Base-by-base conservation (phyloP, 2,797 vertebrate genomes). In the Eospalax fontanierii region DNA sequence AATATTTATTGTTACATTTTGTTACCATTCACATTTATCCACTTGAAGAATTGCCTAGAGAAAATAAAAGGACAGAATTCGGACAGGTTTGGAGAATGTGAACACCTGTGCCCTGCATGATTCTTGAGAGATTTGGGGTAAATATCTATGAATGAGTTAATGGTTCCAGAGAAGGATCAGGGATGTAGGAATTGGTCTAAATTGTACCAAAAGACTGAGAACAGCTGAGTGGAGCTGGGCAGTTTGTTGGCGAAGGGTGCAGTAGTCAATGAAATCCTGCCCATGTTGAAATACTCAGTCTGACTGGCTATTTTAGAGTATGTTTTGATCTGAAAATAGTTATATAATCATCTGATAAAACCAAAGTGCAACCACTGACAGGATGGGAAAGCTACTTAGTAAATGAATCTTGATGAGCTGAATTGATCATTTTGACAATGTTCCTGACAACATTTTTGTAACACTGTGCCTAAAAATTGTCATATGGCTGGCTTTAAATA, bases 321-420 rank as follows among this genome's bases (percentile, higher is more conserved):
- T 30, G 40, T 61, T 80, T 12, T 91, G 28, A 30, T 11, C 14
- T 83, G 70, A 79, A 61, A 38, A 38, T 66, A 50, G 10, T 35
- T 76, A 50, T 35, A 61, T 88, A 14, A 68, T 78, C 75, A 85
- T 46, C 46, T 50, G 26, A 89, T 89, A 65, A 94, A 92, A 90
- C 73, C 54, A 70, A 82, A 80, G 66, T 10, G 46, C 35, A 65
- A 40, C 59, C 70, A 85, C 28, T 63, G 26, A 15, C 21, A 91
- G 83, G 28, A 70, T 93, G 79, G 61, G 24, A 78, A 85, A 95
- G 22, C 1, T 87, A 14, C 87, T 75, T 81, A 73, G 71, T 80
- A n/a, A 50, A 43, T 21, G 22, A 19, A 14, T 79, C 61, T 90
- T 65, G 16, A 83, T 74, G 73, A 88, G 73, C 83, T 90, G 81